phyloP scores from a whole-genome alignment of 1,140 invertebrate species.

The Spodoptera frugiperda region DNA sequence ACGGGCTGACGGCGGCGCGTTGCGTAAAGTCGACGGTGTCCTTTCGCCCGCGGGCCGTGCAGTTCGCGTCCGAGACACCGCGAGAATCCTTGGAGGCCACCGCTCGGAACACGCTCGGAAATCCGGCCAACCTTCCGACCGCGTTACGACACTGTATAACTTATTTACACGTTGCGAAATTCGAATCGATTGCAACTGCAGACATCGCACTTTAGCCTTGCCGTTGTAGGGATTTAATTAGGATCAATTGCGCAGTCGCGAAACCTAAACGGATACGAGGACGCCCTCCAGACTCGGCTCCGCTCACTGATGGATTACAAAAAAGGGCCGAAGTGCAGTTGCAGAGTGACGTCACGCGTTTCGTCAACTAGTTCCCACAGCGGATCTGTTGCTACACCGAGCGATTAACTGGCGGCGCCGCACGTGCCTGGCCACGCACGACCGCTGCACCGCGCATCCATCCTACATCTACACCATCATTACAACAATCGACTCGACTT shows the following conservation, averaged over 20 bases:
- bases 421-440: constrained; percentile 50
- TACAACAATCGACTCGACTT: constrained; percentile 1
- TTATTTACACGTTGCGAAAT: constrained; percentile 85
- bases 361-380: constrained; percentile 67
- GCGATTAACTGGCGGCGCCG: constrained; percentile 54
- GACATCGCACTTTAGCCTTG: constrained; percentile 84
- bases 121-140: constrained; percentile 86
- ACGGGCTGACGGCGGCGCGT: constrained; percentile 45
- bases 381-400: constrained; percentile 54
- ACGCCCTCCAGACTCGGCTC: constrained; percentile 70
- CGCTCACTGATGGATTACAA: constrained; percentile 76
- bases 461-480: constrained; percentile 10
- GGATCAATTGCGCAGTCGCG: constrained; percentile 80
- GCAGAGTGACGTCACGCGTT: constrained; percentile 62
- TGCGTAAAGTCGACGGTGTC: constrained; percentile 70
- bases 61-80: constrained; percentile 65
- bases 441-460: constrained; percentile 18
- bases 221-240: constrained; percentile 84
- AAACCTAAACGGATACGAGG: constrained; percentile 82
- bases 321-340: constrained; percentile 70
- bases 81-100: constrained; percentile 83
- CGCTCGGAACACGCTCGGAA: constrained; percentile 83
- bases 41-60: constrained; percentile 69
- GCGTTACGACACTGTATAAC: constrained; percentile 83
- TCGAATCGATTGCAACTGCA: constrained; percentile 84